Evolutionary conservation across 2,797 vertebrate species (phyloP).

Genomic region (Clarias laeviceps): DNA sequence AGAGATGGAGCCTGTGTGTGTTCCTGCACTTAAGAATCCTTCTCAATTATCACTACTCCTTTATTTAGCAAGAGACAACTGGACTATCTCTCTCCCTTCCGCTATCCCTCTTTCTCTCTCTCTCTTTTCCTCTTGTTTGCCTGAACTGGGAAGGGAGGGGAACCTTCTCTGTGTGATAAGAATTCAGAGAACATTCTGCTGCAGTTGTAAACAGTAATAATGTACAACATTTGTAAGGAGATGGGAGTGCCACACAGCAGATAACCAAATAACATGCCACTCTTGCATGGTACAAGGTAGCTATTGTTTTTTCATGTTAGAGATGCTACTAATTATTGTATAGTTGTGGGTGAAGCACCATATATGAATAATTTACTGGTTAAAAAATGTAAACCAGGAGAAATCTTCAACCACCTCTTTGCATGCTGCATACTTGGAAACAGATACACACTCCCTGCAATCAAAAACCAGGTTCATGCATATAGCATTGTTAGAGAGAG

Average conservation of each 20-base stretch:
- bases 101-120: neutral
- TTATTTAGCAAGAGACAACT: constrained; percentile 20
- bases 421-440: neutral
- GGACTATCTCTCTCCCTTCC: neutral
- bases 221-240: constrained; percentile 30
- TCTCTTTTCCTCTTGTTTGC: constrained; percentile 6
- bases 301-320: neutral
- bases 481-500: neutral
- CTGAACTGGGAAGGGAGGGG: constrained; percentile 49
- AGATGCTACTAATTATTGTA: neutral
- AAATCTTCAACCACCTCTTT: neutral
- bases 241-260: constrained; percentile 12
- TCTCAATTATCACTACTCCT: constrained; percentile 39
- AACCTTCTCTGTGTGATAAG: constrained; percentile 56
- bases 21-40: constrained; percentile 31
- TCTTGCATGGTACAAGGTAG: neutral
- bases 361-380: neutral
- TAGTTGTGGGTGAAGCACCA: neutral
- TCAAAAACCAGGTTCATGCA: neutral
- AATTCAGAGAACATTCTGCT: constrained; percentile 44
- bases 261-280: neutral
- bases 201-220: constrained; percentile 45
- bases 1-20: constrained; percentile 25
- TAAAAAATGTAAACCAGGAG: neutral
- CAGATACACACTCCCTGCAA: neutral